phyloP scores from a whole-genome alignment of 2,113 vertebrate species.

The Tachuris rubrigastra region DNA sequence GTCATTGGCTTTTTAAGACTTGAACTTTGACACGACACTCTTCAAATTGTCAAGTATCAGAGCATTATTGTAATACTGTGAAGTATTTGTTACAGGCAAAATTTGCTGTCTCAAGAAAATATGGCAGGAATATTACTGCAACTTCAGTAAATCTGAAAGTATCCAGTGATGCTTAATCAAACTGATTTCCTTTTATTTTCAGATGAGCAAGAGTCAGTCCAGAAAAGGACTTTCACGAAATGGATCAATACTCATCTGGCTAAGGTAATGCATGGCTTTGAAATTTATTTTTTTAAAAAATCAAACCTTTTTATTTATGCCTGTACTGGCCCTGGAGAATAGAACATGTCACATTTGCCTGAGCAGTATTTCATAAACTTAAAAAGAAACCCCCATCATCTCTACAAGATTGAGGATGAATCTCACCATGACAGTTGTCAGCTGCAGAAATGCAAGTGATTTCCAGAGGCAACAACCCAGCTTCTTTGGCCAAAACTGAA shows the following conservation, averaged over 20 bases:
- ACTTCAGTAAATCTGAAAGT: background rate
- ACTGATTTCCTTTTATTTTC: background rate
- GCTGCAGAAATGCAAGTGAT: fast-evolving
- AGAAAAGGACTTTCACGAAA: constrained; percentile 98
- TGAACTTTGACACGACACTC: background rate
- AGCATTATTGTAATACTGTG: background rate
- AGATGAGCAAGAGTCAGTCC: constrained; percentile 98
- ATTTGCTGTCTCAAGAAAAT: background rate
- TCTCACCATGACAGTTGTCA: background rate
- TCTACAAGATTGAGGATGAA: background rate
- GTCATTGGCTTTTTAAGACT: background rate
- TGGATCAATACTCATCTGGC: constrained; percentile 99
- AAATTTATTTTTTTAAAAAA: background rate
- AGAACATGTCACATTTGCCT: background rate
- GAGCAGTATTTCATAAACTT: background rate
- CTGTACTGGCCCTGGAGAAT: background rate
- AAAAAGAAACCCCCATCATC: background rate
- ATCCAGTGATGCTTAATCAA: constrained; percentile 8
- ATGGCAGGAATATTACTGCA: background rate
- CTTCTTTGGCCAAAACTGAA: background rate
- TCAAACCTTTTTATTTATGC: background rate
- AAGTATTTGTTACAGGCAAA: background rate
- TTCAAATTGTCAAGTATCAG: background rate
- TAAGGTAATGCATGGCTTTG: constrained; percentile 81
- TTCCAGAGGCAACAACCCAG: background rate